Evolutionary conservation across 2,888 invertebrate species (phyloP).

Genomic region (Chaetoderma sp.): DNA sequence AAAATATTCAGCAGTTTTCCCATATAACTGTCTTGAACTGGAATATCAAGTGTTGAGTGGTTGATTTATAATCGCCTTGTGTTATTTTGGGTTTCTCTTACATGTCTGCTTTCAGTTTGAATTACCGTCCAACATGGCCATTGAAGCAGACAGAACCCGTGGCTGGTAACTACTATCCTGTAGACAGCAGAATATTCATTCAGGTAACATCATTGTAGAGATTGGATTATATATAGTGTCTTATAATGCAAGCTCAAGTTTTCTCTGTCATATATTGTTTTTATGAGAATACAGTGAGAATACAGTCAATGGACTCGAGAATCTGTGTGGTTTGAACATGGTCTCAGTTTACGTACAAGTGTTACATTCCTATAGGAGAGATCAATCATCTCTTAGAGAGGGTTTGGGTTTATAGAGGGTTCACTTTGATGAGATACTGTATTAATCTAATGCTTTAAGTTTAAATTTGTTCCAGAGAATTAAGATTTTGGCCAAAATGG

Average conservation of each 20-base stretch:
- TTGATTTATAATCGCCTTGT: background rate
- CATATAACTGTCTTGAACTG: background rate
- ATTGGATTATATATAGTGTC: background rate
- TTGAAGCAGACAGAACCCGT: constrained; percentile 72
- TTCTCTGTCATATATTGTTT: background rate
- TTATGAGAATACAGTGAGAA: background rate
- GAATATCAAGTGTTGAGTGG: background rate
- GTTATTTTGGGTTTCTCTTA: background rate
- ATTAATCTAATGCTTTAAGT: too few species aligned
- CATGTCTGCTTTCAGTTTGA: constrained; percentile 41
- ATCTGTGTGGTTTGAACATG: background rate
- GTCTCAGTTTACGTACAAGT: background rate
- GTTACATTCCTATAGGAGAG: too few species aligned
- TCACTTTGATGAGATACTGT: too few species aligned
- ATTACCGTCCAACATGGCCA: constrained; percentile 80
- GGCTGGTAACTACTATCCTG: constrained; percentile 88
- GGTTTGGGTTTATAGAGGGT: too few species aligned
- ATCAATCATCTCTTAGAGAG: too few species aligned
- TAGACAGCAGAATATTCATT: constrained; percentile 81
- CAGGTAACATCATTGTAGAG: constrained; percentile 38
- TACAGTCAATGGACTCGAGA: background rate
- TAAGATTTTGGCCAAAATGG: too few species aligned
- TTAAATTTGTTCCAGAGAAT: too few species aligned
- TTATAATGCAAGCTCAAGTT: background rate
- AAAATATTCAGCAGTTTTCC: background rate